A percentile compares a stretch with the other conserved stretches of the same genome.
Conservation (phyloP, 2,797 vertebrate genomes). For the Phoebastria nigripes region DNA sequence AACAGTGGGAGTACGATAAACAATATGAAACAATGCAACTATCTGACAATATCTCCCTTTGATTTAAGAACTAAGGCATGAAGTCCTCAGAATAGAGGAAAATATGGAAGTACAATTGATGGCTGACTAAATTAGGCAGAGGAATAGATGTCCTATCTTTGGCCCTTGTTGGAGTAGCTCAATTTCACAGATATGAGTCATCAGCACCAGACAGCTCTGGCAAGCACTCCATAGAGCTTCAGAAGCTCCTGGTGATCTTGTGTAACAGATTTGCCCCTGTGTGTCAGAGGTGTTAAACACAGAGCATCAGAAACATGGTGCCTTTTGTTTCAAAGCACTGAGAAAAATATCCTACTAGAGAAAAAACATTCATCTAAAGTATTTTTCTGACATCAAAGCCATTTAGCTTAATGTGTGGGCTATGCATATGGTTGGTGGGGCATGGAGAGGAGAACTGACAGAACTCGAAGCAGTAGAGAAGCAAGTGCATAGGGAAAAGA, state of each 20-base stretch:
- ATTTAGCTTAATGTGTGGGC: not conserved
- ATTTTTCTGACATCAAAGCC: not conserved
- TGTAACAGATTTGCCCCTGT: not conserved
- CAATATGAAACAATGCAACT: not conserved
- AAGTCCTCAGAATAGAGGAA: not conserved
- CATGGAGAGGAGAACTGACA: not conserved
- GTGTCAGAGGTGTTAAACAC: constrained; percentile 7
- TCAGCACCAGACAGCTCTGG: not conserved
- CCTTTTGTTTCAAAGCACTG: constrained; percentile 4
- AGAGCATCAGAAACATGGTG: not conserved
- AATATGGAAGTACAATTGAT: not conserved
- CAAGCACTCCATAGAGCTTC: not conserved
- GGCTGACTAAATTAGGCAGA: not conserved
- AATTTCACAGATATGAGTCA: not conserved
- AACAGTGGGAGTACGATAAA: not conserved
- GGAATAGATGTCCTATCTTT: constrained; percentile 1
- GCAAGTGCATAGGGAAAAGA: not conserved
- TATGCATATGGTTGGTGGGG: not conserved
- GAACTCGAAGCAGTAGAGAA: not conserved
- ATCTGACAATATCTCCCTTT: not conserved
- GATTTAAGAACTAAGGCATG: constrained; percentile 2
- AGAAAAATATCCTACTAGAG: not conserved
- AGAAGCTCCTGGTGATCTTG: not conserved
- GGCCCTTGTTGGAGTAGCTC: not conserved
- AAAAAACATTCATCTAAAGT: not conserved